Base-by-base conservation (phyloP, 2,797 vertebrate species). In the Helicolenus hilgendorfi region DNA sequence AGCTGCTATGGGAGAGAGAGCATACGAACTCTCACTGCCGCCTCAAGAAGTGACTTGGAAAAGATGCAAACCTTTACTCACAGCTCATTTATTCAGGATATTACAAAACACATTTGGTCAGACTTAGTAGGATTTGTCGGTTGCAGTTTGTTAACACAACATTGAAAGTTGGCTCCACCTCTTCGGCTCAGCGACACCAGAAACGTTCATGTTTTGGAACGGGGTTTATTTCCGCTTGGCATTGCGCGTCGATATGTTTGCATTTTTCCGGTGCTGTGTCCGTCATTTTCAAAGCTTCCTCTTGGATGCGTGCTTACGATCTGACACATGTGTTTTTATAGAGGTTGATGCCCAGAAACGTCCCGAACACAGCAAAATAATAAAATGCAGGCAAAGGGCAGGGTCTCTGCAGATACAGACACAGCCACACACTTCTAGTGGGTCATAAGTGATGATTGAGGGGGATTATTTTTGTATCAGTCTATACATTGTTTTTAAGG, bases 1-100 rank as follows among this genome's bases (percentile, higher is more conserved):
- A 82, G 85, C 86, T 84, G 82, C 83, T 29, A 10, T 56, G 11
- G n/a, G 65, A 53, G 9, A 26, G 38, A 76, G 92, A 79, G 72
- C 70, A 67, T 77, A 26, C 6, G n/a, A 58, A 74, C 45, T 62
- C 22, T 62, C 24, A 35, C 72, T 67, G 75, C 70, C 62, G 64
- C 27, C 33, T 70, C 45, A 72, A 77, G 60, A 59, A 77, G n/a
- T 20, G 63, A 60, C 15, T 26, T 35, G 29, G 26, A 84, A 76
- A 79, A 67, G 71, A 62, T 41, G 31, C 26, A 73, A 63, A 74
- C 22, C 20, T 72, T 80, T 55, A 26, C 55, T 81, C 55, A 56
- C 53, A 24, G n/a, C 15, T 77, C 26, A 81, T 75, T 68, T 62
- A 63, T 75, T 83, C 60, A 62, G 68, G 58, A 41, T 68, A 72